Conservation (phyloP, 2,888 invertebrate genomes). For the Drosophila histrio region DNA sequence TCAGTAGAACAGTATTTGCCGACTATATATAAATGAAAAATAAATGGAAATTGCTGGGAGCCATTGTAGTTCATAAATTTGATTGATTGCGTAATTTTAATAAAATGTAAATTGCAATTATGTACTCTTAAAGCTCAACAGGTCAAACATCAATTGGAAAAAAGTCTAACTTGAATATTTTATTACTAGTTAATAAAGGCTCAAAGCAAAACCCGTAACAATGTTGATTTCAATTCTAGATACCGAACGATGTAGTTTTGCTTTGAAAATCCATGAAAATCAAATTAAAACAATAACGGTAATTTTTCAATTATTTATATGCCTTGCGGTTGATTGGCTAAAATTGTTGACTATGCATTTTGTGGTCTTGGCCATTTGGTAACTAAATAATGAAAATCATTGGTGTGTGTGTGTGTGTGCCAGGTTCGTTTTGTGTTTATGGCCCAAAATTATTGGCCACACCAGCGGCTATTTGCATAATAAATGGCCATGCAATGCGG, state of each 20-base stretch:
- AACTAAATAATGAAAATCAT: slow-evolving; percentile 58
- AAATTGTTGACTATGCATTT: slow-evolving; percentile 34
- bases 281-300: slow-evolving; percentile 25
- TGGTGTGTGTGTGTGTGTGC: slow-evolving; percentile 42
- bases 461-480: slow-evolving; percentile 66
- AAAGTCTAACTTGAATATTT: no score
- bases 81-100: no score
- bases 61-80: no score
- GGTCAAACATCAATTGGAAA: no score
- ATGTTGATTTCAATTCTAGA: neutral
- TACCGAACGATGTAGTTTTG: neutral
- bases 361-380: slow-evolving; percentile 14
- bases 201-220: neutral
- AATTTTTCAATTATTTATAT: slow-evolving; percentile 45
- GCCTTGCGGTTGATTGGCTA: slow-evolving; percentile 40
- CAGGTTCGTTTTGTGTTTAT: slow-evolving; percentile 50
- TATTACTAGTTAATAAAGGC: no score
- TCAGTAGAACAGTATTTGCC: no score
- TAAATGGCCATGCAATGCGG: slow-evolving; percentile 62
- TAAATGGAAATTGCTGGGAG: no score
- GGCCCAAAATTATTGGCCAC: slow-evolving; percentile 64
- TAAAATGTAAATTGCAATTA: no score
- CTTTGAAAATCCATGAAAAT: slow-evolving; percentile 6
- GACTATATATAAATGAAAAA: no score
- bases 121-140: no score